These are phyloP conservation scores for Oreortyx pictus DNA, from an alignment of 2,797 vertebrate species.

Conservation along the genomic window DNA sequence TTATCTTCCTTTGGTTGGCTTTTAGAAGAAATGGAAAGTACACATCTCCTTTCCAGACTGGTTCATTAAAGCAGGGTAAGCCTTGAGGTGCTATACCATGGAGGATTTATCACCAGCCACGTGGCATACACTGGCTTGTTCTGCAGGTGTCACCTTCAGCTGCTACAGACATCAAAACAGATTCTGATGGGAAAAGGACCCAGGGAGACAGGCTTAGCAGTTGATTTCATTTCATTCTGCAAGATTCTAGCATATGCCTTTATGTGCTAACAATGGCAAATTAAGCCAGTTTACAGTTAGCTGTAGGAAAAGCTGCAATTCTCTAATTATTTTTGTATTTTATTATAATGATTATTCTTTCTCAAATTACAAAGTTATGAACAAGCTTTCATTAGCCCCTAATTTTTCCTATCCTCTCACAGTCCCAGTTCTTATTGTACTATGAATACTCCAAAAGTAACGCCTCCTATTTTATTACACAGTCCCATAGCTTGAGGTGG, in stretches of 20 bases:
- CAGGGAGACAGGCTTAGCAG: not conserved
- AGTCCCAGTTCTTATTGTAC: not conserved
- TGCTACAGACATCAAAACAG: not conserved
- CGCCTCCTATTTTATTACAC: not conserved
- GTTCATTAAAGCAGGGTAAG: not conserved
- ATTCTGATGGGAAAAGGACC: not conserved
- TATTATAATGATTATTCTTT: not conserved
- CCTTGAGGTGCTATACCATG: not conserved
- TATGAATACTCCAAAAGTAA: not conserved
- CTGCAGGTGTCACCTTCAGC: not conserved
- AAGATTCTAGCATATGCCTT: not conserved
- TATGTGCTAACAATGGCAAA: not conserved
- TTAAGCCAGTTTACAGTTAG: not conserved
- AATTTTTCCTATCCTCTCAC: not conserved
- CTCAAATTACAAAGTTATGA: not conserved
- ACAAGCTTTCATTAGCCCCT: not conserved
- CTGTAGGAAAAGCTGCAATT: not conserved
- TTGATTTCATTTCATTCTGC: not conserved
- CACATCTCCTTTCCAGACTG: not conserved
- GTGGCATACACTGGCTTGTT: accelerated
- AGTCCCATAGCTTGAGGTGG: not conserved
- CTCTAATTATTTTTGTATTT: not conserved
- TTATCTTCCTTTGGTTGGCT: not conserved
- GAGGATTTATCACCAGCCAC: not conserved
- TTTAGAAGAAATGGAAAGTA: not conserved